Percentiles rank a stretch among this genome's conserved stretches.
phyloP scores from a whole-genome alignment of 2,888 invertebrate genomes.

The Acrobasis repandana region DNA sequence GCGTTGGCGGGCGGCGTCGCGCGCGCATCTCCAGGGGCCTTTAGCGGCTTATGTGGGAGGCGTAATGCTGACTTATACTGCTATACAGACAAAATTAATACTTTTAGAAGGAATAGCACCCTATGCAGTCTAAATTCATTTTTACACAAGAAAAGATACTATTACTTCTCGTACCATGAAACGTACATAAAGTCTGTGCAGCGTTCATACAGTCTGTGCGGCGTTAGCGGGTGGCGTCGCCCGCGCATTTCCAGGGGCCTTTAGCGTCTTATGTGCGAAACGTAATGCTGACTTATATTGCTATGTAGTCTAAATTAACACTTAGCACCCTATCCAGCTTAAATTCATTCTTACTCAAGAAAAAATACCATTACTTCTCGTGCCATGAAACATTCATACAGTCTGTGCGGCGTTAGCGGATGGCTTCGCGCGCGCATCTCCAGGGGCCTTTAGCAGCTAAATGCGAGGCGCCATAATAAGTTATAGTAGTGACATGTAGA shows the following conservation, averaged over 20 bases:
- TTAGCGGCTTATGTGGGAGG: conserved; percentile 49
- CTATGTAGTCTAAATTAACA: conserved; percentile 5
- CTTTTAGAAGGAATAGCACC: background rate
- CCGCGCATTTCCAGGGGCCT: conserved; percentile 63
- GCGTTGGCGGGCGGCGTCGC: conserved; percentile 39
- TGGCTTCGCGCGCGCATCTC: too few species aligned
- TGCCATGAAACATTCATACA: too few species aligned
- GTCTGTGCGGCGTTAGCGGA: too few species aligned
- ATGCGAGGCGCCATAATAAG: too few species aligned
- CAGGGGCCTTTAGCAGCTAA: too few species aligned
- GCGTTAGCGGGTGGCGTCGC: conserved; percentile 39
- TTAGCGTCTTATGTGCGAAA: conserved; percentile 48
- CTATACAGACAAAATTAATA: conserved; percentile 5
- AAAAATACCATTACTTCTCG: too few species aligned
- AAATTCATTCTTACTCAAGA: too few species aligned
- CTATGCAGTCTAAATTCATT: too few species aligned
- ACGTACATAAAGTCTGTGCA: too few species aligned
- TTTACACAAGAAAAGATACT: too few species aligned
- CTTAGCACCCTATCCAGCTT: background rate
- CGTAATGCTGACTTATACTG: conserved; percentile 19
- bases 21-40: conserved; percentile 63
- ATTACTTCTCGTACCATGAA: conserved; percentile 76
- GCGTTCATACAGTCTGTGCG: conserved; percentile 60
- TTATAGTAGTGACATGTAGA: background rate
- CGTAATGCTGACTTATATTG: conserved; percentile 19